phyloP scores from a whole-genome alignment of 2,113 vertebrate species.

The Oceanodroma tethys region DNA sequence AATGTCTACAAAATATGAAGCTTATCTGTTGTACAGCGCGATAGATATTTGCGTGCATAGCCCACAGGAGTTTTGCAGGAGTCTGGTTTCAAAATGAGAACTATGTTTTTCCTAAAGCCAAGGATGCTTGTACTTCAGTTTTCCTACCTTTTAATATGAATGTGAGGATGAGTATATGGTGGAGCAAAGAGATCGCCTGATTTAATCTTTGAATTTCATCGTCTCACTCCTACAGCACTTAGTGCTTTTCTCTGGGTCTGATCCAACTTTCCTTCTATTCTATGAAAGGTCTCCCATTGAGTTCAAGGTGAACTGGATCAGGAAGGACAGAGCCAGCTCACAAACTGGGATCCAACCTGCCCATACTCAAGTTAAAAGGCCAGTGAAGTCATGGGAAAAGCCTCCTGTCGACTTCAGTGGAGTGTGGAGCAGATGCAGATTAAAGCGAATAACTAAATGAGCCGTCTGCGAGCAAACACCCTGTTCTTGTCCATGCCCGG shows the following conservation, averaged over 20 bases:
- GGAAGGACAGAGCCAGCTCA: not conserved
- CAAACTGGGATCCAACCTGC: not conserved
- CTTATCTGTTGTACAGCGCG: not conserved
- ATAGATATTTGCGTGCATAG: not conserved
- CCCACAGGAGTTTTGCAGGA: not conserved
- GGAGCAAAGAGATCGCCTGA: accelerated
- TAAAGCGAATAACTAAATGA: not conserved
- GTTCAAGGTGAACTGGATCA: not conserved
- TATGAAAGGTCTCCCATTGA: not conserved
- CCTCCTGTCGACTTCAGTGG: not conserved
- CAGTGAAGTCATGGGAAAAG: not conserved
- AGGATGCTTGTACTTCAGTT: not conserved
- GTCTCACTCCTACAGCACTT: not conserved
- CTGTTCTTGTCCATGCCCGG: accelerated
- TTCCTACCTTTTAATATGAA: not conserved
- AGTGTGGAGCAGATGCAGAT: not conserved
- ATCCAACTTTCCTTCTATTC: not conserved
- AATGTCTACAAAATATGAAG: not conserved
- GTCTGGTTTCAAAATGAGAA: not conserved
- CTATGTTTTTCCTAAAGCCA: not conserved
- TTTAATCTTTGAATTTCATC: not conserved
- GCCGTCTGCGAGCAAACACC: not conserved
- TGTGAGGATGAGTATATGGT: not conserved
- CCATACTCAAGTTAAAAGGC: not conserved
- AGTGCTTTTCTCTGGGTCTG: not conserved